Percentiles rank a stretch among this genome's conserved stretches.
Conservation (phyloP, 2,888 invertebrate species). For the Flexamia atlantica region DNA sequence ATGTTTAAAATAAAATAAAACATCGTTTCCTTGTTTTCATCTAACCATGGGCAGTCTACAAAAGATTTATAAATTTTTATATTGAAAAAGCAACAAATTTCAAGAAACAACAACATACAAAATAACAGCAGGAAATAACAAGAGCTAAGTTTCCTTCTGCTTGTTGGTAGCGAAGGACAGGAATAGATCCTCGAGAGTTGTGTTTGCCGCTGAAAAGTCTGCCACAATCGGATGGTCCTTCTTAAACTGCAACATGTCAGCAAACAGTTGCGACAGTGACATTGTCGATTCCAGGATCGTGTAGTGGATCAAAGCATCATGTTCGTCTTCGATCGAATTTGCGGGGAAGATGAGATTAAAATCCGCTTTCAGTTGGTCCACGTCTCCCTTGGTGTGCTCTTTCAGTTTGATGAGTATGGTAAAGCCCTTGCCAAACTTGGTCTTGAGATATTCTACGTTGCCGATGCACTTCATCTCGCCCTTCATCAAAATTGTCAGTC, state of each 20-base stretch:
- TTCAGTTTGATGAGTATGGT: conserved; percentile 78
- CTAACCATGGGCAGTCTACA: no score
- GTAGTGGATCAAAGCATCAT: conserved; percentile 73
- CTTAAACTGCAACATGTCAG: not conserved
- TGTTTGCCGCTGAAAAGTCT: not conserved
- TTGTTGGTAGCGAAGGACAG: not conserved
- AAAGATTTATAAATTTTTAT: no score
- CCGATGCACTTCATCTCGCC: conserved; percentile 88
- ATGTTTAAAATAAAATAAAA: no score
- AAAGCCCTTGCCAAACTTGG: conserved; percentile 83
- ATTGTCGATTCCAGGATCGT: not conserved
- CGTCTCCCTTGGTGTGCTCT: conserved; percentile 41
- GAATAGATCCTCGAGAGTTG: not conserved
- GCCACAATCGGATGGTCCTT: no score
- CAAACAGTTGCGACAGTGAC: not conserved
- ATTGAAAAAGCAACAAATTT: no score
- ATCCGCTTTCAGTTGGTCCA: conserved; percentile 59
- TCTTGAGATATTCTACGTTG: conserved; percentile 84
- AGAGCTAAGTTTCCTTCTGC: no score
- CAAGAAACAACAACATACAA: no score
- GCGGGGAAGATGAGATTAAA: conserved; percentile 71
- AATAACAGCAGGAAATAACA: no score
- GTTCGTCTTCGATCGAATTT: conserved; percentile 83
- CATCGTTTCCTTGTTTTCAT: no score
- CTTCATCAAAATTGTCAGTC: conserved; percentile 86